These are phyloP conservation scores for Thunnus thynnus DNA, from an alignment of 2,113 vertebrate genomes.

Conservation along the genomic window DNA sequence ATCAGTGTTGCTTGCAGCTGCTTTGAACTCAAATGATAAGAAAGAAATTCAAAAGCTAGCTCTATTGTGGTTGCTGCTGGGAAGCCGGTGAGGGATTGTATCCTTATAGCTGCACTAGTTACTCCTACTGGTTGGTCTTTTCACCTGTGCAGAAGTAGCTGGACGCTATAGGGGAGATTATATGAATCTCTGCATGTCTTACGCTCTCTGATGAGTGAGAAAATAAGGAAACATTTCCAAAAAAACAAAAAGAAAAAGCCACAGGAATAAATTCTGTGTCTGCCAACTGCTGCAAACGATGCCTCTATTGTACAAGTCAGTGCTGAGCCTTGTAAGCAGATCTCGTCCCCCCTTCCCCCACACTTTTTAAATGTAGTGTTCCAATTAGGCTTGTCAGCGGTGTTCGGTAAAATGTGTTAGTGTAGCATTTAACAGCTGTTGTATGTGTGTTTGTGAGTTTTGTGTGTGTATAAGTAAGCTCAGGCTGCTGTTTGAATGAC, in stretches of 20 bases:
- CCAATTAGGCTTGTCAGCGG: conserved; percentile 54
- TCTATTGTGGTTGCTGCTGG: neutral
- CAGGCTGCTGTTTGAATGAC: conserved; percentile 34
- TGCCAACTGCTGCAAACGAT: neutral
- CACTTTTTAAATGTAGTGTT: conserved; percentile 27
- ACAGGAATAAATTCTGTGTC: neutral
- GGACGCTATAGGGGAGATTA: too few species aligned
- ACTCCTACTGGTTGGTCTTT: neutral
- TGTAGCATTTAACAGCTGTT: conserved; percentile 61
- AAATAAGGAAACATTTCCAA: neutral
- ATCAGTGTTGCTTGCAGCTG: neutral
- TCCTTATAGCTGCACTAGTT: neutral
- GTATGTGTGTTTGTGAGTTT: conserved; percentile 8
- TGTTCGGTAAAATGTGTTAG: conserved; percentile 28
- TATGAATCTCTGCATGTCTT: neutral
- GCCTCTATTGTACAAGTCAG: conserved; percentile 1
- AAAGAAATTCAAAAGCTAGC: neutral
- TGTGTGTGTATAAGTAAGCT: conserved; percentile 17
- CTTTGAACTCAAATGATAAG: neutral
- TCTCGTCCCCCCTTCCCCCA: neutral
- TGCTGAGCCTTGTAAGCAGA: neutral
- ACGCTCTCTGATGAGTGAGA: too few species aligned
- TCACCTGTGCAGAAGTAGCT: neutral
- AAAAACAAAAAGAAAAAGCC: neutral
- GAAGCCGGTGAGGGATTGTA: conserved; percentile 2